Percentiles rank a stretch among this genome's conserved stretches.
These are phyloP conservation scores for Diadophis punctatus DNA, from an alignment of 2,113 vertebrate genomes.

Conservation along the genomic window DNA sequence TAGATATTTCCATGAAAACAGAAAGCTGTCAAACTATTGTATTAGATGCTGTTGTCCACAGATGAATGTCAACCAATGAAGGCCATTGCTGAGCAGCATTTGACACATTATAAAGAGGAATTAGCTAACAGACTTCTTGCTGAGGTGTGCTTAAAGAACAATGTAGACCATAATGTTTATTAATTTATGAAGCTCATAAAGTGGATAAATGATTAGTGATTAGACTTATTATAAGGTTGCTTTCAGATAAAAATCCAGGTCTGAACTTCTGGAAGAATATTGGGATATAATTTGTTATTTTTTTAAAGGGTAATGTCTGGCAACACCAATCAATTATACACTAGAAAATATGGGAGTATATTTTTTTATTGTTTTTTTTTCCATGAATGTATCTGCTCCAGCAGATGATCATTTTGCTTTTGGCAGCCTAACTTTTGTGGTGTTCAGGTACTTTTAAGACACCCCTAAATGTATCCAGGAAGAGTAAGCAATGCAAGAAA, in stretches of 20 bases:
- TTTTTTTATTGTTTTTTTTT: fast-evolving
- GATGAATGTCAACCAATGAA: neutral
- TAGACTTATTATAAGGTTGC: neutral
- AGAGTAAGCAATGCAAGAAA: neutral
- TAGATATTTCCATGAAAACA: neutral
- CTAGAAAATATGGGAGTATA: fast-evolving
- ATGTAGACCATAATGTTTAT: too few relatives aligned
- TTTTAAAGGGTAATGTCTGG: neutral
- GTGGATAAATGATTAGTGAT: neutral
- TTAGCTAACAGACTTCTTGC: neutral
- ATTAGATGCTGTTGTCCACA: neutral
- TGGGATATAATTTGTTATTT: neutral
- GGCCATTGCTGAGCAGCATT: too few relatives aligned
- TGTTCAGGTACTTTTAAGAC: neutral
- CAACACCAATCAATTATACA: neutral
- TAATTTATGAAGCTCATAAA: neutral
- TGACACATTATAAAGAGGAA: too few relatives aligned
- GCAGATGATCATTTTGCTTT: fast-evolving
- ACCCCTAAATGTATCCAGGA: neutral
- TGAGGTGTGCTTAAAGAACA: neutral
- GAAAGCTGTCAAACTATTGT: neutral
- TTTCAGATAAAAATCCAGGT: neutral
- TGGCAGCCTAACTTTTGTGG: neutral
- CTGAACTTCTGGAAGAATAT: neutral
- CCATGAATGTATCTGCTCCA: fast-evolving